phyloP scores from a whole-genome alignment of 2,113 vertebrate species.

The Muntiacus muntjak region DNA sequence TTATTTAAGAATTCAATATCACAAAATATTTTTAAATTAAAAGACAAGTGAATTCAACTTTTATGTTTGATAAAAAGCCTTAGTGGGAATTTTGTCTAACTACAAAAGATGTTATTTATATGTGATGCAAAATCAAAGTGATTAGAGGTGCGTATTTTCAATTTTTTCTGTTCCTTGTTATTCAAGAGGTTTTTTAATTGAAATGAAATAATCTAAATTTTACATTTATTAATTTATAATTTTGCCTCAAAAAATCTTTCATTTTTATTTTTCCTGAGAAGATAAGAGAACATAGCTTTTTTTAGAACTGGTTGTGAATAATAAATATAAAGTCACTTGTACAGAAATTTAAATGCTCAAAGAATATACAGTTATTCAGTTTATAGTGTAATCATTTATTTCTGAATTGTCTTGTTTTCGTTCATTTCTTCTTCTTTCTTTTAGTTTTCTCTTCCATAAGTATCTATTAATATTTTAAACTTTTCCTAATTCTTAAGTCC shows the following conservation, averaged over 20 bases:
- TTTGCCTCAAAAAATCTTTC: background rate
- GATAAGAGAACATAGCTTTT: background rate
- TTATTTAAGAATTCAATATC: background rate
- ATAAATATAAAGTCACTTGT: background rate
- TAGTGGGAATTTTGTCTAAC: background rate
- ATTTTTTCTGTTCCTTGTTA: background rate
- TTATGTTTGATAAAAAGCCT: background rate
- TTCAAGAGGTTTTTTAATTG: background rate
- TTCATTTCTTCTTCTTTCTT: background rate
- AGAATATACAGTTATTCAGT: background rate
- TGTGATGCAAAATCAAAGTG: background rate
- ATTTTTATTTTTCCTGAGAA: background rate
- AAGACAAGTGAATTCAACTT: background rate
- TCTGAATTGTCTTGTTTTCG: background rate
- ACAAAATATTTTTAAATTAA: background rate
- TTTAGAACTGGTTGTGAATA: background rate
- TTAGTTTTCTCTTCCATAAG: background rate
- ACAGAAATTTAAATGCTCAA: background rate
- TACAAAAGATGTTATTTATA: background rate
- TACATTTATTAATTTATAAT: background rate
- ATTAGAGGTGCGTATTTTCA: background rate
- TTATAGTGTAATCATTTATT: background rate
- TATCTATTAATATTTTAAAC: background rate
- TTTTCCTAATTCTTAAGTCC: background rate
- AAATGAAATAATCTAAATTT: background rate